These are phyloP conservation scores for Periophthalmodon schlosseri DNA, from an alignment of 2,113 vertebrate genomes.

Conservation along the genomic window DNA sequence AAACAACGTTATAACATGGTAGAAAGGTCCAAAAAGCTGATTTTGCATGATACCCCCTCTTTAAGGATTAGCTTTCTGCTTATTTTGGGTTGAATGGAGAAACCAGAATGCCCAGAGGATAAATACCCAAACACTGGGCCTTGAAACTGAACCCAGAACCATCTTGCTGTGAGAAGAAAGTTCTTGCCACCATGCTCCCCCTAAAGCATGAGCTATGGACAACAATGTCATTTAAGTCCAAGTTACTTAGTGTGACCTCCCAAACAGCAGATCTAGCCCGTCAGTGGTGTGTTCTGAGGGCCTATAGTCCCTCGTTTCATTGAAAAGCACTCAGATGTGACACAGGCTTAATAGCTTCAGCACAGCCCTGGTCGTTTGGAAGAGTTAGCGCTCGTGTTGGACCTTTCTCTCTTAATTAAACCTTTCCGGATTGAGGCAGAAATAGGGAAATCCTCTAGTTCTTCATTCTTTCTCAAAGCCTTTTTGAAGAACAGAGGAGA, in stretches of 20 bases:
- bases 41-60: too few species aligned
- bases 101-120: too few species aligned
- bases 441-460: slow-evolving; percentile 7
- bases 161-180: not conserved
- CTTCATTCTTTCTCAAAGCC: slow-evolving; percentile 15
- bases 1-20: too few species aligned
- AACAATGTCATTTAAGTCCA: slow-evolving; percentile 36
- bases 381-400: slow-evolving; percentile 28
- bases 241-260: slow-evolving; percentile 36
- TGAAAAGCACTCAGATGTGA: slow-evolving; percentile 69
- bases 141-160: not conserved
- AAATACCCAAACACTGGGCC: too few species aligned
- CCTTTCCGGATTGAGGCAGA: slow-evolving; percentile 27
- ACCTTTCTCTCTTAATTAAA: slow-evolving; percentile 55
- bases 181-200: too few species aligned
- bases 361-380: slow-evolving; percentile 37
- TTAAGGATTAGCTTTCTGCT: too few species aligned
- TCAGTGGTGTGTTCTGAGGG: slow-evolving; percentile 26
- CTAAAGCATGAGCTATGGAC: slow-evolving; percentile 14
- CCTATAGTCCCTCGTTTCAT: slow-evolving; percentile 45
- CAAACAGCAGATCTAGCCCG: slow-evolving; percentile 22
- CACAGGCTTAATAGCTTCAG: slow-evolving; percentile 65
- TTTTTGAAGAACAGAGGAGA: not conserved
- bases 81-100: too few species aligned
- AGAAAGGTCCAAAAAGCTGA: too few species aligned